These are phyloP conservation scores for Nipponacmea schrenckii DNA, from an alignment of 2,888 invertebrate genomes.

Conservation along the genomic window DNA sequence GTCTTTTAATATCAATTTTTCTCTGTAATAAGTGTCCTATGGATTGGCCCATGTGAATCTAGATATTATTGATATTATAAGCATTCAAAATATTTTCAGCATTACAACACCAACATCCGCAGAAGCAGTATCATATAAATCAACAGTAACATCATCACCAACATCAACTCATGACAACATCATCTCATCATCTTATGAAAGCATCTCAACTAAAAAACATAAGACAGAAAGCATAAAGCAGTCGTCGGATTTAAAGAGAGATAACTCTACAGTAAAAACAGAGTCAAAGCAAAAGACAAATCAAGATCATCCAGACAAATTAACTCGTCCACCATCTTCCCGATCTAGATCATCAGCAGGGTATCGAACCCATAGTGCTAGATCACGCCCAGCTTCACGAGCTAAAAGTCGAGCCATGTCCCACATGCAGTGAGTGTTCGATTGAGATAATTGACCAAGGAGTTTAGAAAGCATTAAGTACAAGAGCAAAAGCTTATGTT, in stretches of 20 bases:
- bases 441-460: not conserved
- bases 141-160: no score
- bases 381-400: conserved; percentile 43
- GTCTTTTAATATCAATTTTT: no score
- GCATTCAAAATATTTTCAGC: no score
- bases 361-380: conserved; percentile 18
- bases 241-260: not conserved
- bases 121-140: no score
- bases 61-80: no score
- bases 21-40: no score
- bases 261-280: not conserved
- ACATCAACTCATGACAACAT: no score
- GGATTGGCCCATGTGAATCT: no score
- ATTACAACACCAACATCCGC: no score
- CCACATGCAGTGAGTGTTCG: not conserved
- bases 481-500: no score
- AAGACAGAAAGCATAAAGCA: not conserved
- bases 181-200: not conserved
- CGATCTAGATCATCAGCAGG: conserved; percentile 21
- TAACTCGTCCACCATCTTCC: conserved; percentile 32
- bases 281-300: conserved; percentile 2
- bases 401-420: conserved; percentile 43
- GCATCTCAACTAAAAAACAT: not conserved
- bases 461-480: not conserved
- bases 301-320: conserved; percentile 16